Evolutionary conservation across 2,797 vertebrate species (phyloP), one percentile per base, ranked within the genome.

Genomic region (Oreortyx pictus): DNA sequence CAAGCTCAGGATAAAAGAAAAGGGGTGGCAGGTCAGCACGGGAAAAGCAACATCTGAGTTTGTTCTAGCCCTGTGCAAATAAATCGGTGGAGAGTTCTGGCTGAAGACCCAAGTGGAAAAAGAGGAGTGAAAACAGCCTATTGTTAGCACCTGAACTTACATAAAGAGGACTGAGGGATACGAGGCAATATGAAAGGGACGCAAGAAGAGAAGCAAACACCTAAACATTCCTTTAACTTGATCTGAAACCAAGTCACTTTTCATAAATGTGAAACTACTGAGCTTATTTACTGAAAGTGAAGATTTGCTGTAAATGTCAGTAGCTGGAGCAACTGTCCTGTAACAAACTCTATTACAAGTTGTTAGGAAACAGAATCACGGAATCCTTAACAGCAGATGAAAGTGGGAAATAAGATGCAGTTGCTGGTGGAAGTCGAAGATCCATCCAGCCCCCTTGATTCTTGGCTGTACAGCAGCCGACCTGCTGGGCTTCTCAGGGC

Each of bases 21-120:
- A 78, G 8, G 5, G 15, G 35, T 4, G 15, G 33, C 52, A 68
- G 39, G 39, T 64, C 61, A 43, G 61, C 61, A 43, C 52, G 78
- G 37, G 37, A 68, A 90, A 79, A 90, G 84, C 82, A 95, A 76
- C 31, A 37, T 56, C 31, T 88, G 61, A 82, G 44, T 49, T 86
- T 87, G 47, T 25, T 33, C 31, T 15, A 64, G 47, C 41, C 39
- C 60, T 37, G 22, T 70, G 52, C 52, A 93, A 87, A 90, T 19
- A 78, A 43, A 82, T 54, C 68, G 65, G 82, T 66, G 61, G 41
- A 71, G 47, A 66, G 41, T 82, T 89, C 12, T 95, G 90, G 79
- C 75, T 93, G 56, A 85, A 87, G 62, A 82, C 3, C 7, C 59
- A 87, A 52, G 4, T 6, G 39, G 61, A 37, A 54, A 22, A 56